phyloP scores from a whole-genome alignment of 2,797 vertebrate species.

The Acanthurus leucopareius region DNA sequence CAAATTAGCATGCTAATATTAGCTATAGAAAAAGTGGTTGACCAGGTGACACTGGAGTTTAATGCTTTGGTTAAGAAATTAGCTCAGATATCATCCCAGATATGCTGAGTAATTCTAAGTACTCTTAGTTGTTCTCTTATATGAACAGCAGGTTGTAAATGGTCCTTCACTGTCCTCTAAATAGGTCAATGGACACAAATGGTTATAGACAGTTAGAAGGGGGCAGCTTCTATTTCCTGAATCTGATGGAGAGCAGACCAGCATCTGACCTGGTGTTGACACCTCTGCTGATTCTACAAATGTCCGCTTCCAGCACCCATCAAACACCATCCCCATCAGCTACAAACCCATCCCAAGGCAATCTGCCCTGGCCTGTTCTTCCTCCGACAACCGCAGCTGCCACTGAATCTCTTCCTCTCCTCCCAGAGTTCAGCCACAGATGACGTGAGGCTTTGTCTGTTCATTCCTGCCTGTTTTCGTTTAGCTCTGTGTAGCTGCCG shows the following conservation, averaged over 20 bases:
- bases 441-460: constrained; percentile 26
- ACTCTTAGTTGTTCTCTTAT: not conserved
- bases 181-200: constrained; percentile 25
- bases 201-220: constrained; percentile 23
- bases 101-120: not conserved
- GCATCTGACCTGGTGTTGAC: constrained; percentile 44
- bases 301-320: constrained; percentile 39
- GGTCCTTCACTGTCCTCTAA: not conserved
- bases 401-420: constrained; percentile 16
- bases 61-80: not conserved
- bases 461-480: constrained; percentile 67
- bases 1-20: not conserved
- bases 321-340: constrained; percentile 49
- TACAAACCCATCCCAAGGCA: constrained; percentile 40
- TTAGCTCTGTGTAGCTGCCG: constrained; percentile 55
- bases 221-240: constrained; percentile 40
- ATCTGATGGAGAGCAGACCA: constrained; percentile 15
- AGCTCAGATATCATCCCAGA: not conserved
- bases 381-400: constrained; percentile 52
- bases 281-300: constrained; percentile 56
- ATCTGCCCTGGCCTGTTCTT: constrained; percentile 34
- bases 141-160: not conserved
- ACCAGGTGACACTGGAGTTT: not conserved
- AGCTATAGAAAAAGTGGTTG: not conserved
- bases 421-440: constrained; percentile 31